Evolutionary conservation across 2,797 vertebrate species (phyloP), one percentile per base, ranked within the genome.

Genomic region (Euthynnus affinis): DNA sequence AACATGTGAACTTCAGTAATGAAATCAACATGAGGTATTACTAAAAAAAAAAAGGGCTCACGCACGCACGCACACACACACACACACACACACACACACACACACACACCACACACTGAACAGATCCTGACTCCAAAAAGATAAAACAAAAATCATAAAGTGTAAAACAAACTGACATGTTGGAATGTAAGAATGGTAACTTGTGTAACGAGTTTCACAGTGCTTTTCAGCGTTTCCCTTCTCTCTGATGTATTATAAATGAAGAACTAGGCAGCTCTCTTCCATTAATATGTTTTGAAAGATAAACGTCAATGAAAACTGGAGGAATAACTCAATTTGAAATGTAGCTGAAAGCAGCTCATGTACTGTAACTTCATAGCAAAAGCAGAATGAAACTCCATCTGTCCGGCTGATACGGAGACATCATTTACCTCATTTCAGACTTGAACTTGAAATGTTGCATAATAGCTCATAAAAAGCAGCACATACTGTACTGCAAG

Each of bases 191-290:
- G 25, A 76, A 64, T 22, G 52, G 20, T n/a, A 48, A 74, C 44
- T 34, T 55, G 8, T 32, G 42, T n/a, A 62, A 52, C 59, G 57
- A 66, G 64, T 62, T 65, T 59, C 56, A 49, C 32, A 60, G 62
- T 56, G 13, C 23, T 53, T 32, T 74, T 76, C 66, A 78, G 71
- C 34, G 13, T 20, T 13, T 68, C 32, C 32, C 42, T 14, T 59
- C 58, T 71, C 44, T 65, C 7, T 70, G 29, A 78, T 78, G 46
- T 44, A 59, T 64, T 58, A 72, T 79, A 83, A 46, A 84, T 81
- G 71, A 84, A 78, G 56, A 81, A 44, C 14, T 3, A 29, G 53
- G 4, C 9, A 0, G 3, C 63, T 61, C 20, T 15, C 52, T 44
- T 81, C 73, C 10, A 22, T 60, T 67, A 34, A 77, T 57, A 44